phyloP scores from a whole-genome alignment of 2,888 invertebrate species.

The Athrips mouffetella region DNA sequence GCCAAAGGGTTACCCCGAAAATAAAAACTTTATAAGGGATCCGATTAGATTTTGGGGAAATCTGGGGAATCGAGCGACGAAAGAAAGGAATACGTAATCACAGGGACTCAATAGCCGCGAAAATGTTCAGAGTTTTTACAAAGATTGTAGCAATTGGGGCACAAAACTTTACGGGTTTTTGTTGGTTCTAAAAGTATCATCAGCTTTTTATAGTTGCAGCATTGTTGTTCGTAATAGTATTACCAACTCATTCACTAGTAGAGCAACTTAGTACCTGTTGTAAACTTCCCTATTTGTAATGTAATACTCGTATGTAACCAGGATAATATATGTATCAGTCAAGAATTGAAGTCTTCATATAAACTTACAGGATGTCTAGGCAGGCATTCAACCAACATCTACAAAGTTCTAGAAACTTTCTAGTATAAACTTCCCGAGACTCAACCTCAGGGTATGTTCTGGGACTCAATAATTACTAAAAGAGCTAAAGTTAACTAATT shows the following conservation, averaged over 20 bases:
- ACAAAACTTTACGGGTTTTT: no score
- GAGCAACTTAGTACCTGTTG: no score
- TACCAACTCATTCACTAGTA: no score
- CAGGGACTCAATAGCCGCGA: background rate
- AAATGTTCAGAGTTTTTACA: no score
- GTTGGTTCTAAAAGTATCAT: no score
- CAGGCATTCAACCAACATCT: background rate
- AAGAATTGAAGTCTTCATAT: background rate
- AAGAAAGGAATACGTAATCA: background rate
- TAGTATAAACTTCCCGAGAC: background rate
- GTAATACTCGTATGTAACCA: no score
- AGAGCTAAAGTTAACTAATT: constrained; percentile 43
- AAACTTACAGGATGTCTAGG: background rate
- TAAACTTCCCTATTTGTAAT: no score
- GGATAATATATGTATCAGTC: no score
- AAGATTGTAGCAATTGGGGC: no score
- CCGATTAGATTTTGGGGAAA: constrained; percentile 48
- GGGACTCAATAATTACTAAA: constrained; percentile 48
- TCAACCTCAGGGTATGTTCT: background rate
- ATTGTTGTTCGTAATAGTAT: no score
- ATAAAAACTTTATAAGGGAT: constrained; percentile 52
- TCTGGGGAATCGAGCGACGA: constrained; percentile 37
- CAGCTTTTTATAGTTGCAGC: no score
- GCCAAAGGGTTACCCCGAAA: constrained; percentile 40
- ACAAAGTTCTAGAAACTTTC: background rate